Conservation (phyloP, 2,113 vertebrate species). For the Heterotilapia buettikoferi region DNA sequence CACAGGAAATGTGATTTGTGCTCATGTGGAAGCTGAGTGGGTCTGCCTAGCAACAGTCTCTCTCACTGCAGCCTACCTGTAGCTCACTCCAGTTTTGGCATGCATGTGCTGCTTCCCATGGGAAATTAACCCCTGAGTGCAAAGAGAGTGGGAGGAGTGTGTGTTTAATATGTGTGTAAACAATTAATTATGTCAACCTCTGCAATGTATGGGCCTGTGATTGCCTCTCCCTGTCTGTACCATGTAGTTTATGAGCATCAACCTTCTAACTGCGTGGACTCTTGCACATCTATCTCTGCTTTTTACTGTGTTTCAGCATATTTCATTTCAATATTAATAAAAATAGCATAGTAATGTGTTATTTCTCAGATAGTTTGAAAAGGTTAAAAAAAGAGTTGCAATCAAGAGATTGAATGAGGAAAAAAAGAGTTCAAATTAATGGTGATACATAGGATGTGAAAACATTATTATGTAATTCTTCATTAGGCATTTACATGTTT, state of each 20-base stretch:
- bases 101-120: background rate
- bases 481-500: background rate
- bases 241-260: background rate
- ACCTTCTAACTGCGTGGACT: background rate
- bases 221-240: background rate
- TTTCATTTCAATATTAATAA: background rate
- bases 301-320: too few species aligned
- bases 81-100: background rate
- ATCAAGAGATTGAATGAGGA: background rate
- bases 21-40: background rate
- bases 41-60: constrained; percentile 38
- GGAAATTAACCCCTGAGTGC: constrained; percentile 18
- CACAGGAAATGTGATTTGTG: background rate
- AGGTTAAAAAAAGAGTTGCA: background rate
- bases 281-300: background rate
- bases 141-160: background rate
- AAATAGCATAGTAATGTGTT: background rate
- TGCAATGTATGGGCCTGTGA: background rate
- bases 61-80: constrained; percentile 25
- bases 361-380: background rate
- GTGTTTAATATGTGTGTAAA: background rate
- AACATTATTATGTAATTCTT: background rate
- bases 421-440: background rate
- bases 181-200: constrained; percentile 19
- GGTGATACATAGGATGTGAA: background rate